Evolutionary conservation across 2,888 invertebrate genomes (phyloP).

Genomic region (Iselma pallidipennis): DNA sequence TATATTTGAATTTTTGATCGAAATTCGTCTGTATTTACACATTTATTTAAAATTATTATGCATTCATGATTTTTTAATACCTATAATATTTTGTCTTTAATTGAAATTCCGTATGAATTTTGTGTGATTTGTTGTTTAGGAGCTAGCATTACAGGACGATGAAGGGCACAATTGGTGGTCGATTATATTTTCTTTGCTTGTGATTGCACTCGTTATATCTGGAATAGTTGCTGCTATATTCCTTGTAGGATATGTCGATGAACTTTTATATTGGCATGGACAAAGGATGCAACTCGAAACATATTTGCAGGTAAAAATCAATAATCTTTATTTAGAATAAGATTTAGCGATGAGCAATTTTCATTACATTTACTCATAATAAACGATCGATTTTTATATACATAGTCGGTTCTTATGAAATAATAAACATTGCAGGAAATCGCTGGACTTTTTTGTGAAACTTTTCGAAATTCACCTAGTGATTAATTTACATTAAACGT

Average conservation of each 20-base stretch:
- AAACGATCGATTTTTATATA: not conserved
- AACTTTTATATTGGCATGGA: slow-evolving; percentile 86
- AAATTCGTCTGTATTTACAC: slow-evolving; percentile 2
- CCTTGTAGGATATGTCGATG: slow-evolving; percentile 87
- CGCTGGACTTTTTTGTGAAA: not conserved
- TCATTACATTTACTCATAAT: no score
- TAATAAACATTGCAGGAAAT: not conserved
- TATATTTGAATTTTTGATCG: not conserved
- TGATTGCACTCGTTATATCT: slow-evolving; percentile 84
- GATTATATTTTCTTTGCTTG: slow-evolving; percentile 83
- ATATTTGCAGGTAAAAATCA: slow-evolving; percentile 73
- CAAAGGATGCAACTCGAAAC: slow-evolving; percentile 84
- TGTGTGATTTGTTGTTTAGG: slow-evolving; percentile 59
- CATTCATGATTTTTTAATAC: not conserved
- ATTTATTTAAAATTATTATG: no score
- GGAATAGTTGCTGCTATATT: slow-evolving; percentile 89
- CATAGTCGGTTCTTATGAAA: not conserved
- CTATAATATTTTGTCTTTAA: not conserved
- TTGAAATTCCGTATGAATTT: no score
- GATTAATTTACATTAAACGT: not conserved
- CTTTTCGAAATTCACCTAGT: no score
- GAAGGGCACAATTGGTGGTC: slow-evolving; percentile 91
- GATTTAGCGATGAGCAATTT: no score
- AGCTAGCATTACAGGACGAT: slow-evolving; percentile 72
- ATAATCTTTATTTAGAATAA: no score